phyloP scores from a whole-genome alignment of 2,113 vertebrate genomes.

The Sylvietta virens region DNA sequence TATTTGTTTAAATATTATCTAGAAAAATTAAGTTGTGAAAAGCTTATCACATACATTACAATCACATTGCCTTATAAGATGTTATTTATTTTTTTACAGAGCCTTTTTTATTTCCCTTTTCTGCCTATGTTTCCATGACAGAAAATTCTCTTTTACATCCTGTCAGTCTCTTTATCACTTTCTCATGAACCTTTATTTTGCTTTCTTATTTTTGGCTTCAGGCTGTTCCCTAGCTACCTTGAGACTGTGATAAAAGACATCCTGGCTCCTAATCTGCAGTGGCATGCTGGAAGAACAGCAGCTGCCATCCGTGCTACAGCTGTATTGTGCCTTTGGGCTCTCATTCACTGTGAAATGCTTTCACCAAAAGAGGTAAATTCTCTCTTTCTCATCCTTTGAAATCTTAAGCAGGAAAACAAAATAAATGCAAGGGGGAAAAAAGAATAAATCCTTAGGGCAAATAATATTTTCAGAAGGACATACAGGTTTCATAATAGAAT shows the following conservation, averaged over 20 bases:
- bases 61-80: neutral
- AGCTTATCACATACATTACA: neutral
- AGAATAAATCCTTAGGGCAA: neutral
- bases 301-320: conserved; percentile 86
- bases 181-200: conserved; percentile 30
- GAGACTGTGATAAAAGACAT: conserved; percentile 80
- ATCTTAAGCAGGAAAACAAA: neutral
- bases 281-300: conserved; percentile 86
- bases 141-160: neutral
- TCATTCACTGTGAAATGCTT: conserved; percentile 74
- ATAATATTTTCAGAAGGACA: neutral
- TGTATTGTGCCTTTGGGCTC: conserved; percentile 88
- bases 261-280: conserved; percentile 90
- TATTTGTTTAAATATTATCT: conserved; percentile 6
- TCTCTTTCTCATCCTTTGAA: neutral
- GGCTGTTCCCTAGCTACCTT: conserved; percentile 77
- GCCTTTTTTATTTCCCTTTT: neutral
- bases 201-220: conserved; percentile 58
- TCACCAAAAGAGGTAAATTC: conserved; percentile 79
- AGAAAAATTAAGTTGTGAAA: conserved; percentile 20
- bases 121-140: neutral
- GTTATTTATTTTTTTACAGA: neutral
- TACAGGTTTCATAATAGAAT: neutral
- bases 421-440: accelerated
- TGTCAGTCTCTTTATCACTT: conserved; percentile 45